These are phyloP conservation scores for Branchinecta lynchi DNA, from an alignment of 1,140 invertebrate species.

Conservation along the genomic window DNA sequence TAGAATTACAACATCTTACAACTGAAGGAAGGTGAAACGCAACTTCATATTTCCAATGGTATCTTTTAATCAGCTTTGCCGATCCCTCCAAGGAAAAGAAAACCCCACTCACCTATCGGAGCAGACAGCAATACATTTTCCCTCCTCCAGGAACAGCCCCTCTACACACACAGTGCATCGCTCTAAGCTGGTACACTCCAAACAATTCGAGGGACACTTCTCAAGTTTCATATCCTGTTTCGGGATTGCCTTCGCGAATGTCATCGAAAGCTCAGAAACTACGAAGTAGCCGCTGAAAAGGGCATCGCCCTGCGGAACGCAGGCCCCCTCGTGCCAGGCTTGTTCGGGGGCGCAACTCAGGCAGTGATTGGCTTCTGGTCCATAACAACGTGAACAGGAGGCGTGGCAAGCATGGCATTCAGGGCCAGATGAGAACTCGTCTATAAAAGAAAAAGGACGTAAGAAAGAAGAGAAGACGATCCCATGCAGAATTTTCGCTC, in stretches of 20 bases:
- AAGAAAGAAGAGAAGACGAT: too few species aligned
- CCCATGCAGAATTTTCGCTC: too few species aligned
- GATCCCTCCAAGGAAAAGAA: background rate
- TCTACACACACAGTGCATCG: background rate
- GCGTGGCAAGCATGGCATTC: background rate
- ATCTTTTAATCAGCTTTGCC: too few species aligned
- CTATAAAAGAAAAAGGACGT: background rate
- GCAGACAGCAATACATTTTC: background rate
- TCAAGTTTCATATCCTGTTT: background rate
- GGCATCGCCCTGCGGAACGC: background rate
- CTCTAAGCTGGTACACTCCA: slow-evolving; percentile 7
- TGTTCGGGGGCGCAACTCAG: background rate
- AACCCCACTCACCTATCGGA: background rate
- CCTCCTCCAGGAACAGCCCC: background rate
- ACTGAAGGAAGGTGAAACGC: too few species aligned
- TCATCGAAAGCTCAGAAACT: background rate
- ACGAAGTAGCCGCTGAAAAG: background rate
- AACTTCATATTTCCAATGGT: too few species aligned
- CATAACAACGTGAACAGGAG: background rate
- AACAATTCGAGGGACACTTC: background rate
- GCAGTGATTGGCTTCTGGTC: slow-evolving; percentile 2
- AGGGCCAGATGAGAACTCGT: background rate
- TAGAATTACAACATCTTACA: too few species aligned
- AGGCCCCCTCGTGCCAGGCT: background rate
- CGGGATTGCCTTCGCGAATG: background rate